Evolutionary conservation across 2,888 invertebrate species (phyloP).

Genomic region (Sphecodes monilicornis): DNA sequence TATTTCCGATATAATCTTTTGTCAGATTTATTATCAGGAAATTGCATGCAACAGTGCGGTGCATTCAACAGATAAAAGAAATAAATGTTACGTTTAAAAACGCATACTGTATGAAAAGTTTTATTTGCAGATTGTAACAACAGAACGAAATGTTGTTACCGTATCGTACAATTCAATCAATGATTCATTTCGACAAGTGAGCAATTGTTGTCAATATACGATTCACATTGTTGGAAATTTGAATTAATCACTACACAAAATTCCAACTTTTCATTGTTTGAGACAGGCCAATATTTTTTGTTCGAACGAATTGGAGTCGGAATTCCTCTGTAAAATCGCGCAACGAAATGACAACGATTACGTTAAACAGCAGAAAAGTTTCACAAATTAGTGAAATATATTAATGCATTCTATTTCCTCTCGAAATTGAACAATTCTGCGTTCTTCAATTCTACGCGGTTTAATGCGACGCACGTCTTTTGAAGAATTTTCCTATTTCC

Average conservation of each 20-base stretch:
- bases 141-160: constrained; percentile 4
- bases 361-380: not conserved
- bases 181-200: not conserved
- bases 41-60: constrained; percentile 1
- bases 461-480: not conserved
- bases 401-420: not conserved
- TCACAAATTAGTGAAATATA: not conserved
- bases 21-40: not conserved
- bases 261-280: not conserved
- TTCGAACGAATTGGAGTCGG: not conserved
- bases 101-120: not conserved
- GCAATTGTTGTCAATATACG: not conserved
- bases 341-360: not conserved
- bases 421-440: not conserved
- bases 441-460: not conserved
- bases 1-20: constrained; percentile 1
- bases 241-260: not conserved
- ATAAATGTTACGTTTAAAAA: not conserved
- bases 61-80: not conserved
- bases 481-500: not conserved
- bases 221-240: not conserved
- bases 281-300: not conserved
- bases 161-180: constrained; percentile 4
- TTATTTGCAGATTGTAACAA: constrained; percentile 2
- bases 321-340: not conserved